These are phyloP conservation scores for Scelioninae gen. 1 DNA, from an alignment of 2,888 invertebrate genomes.

Conservation along the genomic window DNA sequence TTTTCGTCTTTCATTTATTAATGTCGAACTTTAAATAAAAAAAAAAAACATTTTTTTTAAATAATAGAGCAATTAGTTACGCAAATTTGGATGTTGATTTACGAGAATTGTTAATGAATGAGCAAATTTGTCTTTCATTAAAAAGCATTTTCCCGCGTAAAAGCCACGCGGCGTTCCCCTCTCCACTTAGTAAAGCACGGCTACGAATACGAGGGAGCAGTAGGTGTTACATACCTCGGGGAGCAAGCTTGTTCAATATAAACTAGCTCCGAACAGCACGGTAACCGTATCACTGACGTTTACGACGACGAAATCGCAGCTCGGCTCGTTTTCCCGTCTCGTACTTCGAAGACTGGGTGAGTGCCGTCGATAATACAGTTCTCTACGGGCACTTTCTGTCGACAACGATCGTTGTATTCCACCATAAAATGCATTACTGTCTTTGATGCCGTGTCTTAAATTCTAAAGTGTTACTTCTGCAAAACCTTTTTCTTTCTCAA, in stretches of 20 bases:
- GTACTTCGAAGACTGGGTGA: constrained; percentile 68
- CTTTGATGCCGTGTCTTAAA: constrained; percentile 70
- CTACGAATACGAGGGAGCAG: constrained; percentile 64
- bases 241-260: constrained; percentile 84
- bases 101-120: not conserved
- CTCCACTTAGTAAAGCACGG: constrained; percentile 65
- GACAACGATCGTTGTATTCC: constrained; percentile 74
- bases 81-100: not conserved
- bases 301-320: constrained; percentile 85
- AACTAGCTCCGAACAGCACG: constrained; percentile 84
- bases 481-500: constrained; percentile 27
- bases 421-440: constrained; percentile 71
- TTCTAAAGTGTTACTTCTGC: constrained; percentile 62
- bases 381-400: constrained; percentile 72
- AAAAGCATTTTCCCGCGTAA: constrained; percentile 79
- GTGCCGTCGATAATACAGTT: constrained; percentile 80
- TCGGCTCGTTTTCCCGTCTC: constrained; percentile 82
- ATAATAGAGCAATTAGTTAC: too few species aligned
- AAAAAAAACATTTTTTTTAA: not conserved
- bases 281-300: constrained; percentile 85
- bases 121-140: constrained; percentile 15
- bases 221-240: constrained; percentile 84
- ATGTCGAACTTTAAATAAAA: too few species aligned
- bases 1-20: not conserved
- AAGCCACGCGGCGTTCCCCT: constrained; percentile 79